A percentile compares a stretch with the other conserved stretches of the same genome.
Conservation (phyloP, 2,797 vertebrate genomes). For the Artibeus jamaicensis region DNA sequence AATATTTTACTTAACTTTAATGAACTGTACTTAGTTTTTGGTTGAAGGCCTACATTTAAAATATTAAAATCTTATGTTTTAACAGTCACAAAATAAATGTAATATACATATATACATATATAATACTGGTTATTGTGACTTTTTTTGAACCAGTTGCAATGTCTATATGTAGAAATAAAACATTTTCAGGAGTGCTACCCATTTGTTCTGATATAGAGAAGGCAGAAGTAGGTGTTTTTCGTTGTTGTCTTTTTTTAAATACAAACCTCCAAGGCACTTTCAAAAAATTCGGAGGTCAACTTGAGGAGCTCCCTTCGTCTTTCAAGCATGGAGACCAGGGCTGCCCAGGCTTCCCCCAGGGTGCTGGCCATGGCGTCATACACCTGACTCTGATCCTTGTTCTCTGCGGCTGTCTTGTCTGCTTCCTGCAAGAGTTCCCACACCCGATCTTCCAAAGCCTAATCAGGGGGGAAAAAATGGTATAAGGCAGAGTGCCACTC, state of each 20-base stretch:
- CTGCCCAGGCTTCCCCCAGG: conserved; percentile 87
- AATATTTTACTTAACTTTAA: conserved; percentile 36
- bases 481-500: neutral
- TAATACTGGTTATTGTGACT: neutral
- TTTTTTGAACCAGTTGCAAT: neutral
- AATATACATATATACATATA: neutral
- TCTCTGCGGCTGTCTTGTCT: conserved; percentile 86
- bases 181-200: neutral
- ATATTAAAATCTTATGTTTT: conserved; percentile 28
- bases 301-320: conserved; percentile 85
- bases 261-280: conserved; percentile 88
- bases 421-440: conserved; percentile 87
- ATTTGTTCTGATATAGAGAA: neutral
- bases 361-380: conserved; percentile 90
- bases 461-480: neutral
- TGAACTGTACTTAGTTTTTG: neutral
- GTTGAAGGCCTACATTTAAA: conserved; percentile 7
- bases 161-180: neutral
- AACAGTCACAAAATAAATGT: neutral
- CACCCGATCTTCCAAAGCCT: conserved; percentile 88
- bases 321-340: conserved; percentile 85
- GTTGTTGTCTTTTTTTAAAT: neutral
- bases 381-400: conserved; percentile 82
- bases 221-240: neutral
- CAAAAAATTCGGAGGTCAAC: conserved; percentile 87